phyloP scores from a whole-genome alignment of 2,888 invertebrate species.

The Sarcophaga carnaria region DNA sequence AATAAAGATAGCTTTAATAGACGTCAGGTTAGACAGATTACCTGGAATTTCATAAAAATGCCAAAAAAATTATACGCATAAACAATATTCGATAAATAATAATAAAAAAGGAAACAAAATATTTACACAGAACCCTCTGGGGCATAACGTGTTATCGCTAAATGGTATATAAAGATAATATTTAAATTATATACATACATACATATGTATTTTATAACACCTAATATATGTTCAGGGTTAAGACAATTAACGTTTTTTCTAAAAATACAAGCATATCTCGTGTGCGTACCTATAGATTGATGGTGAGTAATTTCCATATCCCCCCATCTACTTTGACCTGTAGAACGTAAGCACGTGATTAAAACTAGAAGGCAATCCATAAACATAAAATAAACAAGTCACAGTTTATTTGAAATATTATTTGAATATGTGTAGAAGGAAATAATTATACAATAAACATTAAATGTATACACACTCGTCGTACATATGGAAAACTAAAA shows the following conservation, averaged over 20 bases:
- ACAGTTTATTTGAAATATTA: background rate
- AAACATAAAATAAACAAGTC: background rate
- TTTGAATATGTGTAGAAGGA: background rate
- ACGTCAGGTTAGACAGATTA: background rate
- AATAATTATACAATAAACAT: constrained; percentile 17
- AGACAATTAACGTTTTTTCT: constrained; percentile 10
- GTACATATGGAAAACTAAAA: background rate
- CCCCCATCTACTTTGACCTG: background rate
- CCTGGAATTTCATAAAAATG: background rate
- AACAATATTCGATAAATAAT: too few relatives aligned
- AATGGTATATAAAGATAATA: background rate
- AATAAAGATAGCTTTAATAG: background rate
- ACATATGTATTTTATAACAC: background rate
- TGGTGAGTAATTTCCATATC: background rate
- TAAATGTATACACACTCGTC: background rate
- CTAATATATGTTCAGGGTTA: constrained; percentile 16
- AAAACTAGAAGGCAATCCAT: constrained; percentile 4
- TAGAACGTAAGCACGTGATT: constrained; percentile 24
- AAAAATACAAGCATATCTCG: constrained; percentile 18
- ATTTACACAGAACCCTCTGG: background rate
- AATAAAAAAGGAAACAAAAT: background rate
- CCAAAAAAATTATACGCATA: background rate
- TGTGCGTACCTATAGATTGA: background rate
- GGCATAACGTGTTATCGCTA: background rate
- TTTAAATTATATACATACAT: background rate